Conservation (phyloP, 2,888 invertebrate genomes). For the Lochmaea crataegi region DNA sequence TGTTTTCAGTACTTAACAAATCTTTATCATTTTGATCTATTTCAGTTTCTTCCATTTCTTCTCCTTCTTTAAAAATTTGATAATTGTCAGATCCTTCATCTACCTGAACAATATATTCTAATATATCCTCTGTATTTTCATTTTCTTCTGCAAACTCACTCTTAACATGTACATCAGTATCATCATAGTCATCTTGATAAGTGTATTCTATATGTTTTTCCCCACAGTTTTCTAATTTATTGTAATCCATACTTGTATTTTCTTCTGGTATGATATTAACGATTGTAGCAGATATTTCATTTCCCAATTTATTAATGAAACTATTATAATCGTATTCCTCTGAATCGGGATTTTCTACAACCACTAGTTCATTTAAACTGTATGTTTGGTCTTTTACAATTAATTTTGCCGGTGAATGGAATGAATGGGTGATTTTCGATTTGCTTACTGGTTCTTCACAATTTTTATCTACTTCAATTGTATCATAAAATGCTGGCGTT, state of each 20-base stretch:
- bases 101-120: conserved; percentile 19
- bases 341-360: conserved; percentile 48
- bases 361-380: conserved; percentile 51
- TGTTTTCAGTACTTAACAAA: neutral
- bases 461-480: neutral
- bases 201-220: conserved; percentile 12
- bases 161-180: conserved; percentile 2
- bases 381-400: conserved; percentile 50
- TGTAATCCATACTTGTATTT: conserved; percentile 9
- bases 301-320: conserved; percentile 54
- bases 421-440: neutral
- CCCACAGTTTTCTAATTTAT: neutral
- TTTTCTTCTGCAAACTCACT: conserved; percentile 3
- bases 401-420: conserved; percentile 48
- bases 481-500: conserved; percentile 11
- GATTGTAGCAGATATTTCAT: conserved; percentile 52
- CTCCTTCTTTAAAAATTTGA: conserved; percentile 7
- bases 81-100: conserved; percentile 16
- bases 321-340: conserved; percentile 45
- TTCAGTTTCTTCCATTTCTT: conserved; percentile 15
- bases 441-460: conserved; percentile 1
- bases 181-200: neutral
- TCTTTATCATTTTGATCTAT: neutral
- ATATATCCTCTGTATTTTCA: conserved; percentile 23
- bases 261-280: conserved; percentile 27